Evolutionary conservation across 2,888 invertebrate genomes (phyloP).

Genomic region (Neoascia interrupta): DNA sequence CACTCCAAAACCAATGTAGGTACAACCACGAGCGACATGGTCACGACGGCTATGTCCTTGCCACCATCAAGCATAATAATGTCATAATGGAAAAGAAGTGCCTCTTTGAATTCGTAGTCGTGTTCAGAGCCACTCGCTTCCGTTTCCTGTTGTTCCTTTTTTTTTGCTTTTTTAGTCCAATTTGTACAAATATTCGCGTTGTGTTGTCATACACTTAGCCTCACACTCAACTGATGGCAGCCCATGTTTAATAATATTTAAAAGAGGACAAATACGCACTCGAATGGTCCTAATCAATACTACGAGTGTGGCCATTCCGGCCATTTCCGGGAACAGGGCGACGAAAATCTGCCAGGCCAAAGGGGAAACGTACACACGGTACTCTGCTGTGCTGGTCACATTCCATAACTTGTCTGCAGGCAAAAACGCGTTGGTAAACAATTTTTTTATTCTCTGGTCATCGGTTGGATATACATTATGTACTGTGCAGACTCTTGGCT

Average conservation of each 20-base stretch:
- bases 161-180: background rate
- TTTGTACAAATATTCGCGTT: no score
- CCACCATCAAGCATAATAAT: background rate
- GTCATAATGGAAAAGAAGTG: constrained; percentile 1
- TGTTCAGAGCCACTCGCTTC: constrained; percentile 13
- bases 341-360: background rate
- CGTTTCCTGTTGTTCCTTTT: constrained; percentile 9
- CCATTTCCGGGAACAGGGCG: background rate
- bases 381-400: background rate
- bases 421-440: constrained; percentile 36
- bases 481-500: no score
- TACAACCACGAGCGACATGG: background rate
- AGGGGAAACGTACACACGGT: background rate
- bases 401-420: background rate
- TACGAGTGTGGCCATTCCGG: background rate
- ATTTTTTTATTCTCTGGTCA: constrained; percentile 27
- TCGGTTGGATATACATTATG: constrained; percentile 12
- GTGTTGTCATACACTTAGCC: constrained; percentile 2
- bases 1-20: background rate
- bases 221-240: background rate
- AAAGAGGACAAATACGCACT: background rate
- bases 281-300: constrained; percentile 28
- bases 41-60: background rate
- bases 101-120: constrained; percentile 7
- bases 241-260: constrained; percentile 9